Evolutionary conservation across 1,140 invertebrate species (phyloP), one percentile per base, ranked within the genome.

Genomic region (Solenopsis fugax): DNA sequence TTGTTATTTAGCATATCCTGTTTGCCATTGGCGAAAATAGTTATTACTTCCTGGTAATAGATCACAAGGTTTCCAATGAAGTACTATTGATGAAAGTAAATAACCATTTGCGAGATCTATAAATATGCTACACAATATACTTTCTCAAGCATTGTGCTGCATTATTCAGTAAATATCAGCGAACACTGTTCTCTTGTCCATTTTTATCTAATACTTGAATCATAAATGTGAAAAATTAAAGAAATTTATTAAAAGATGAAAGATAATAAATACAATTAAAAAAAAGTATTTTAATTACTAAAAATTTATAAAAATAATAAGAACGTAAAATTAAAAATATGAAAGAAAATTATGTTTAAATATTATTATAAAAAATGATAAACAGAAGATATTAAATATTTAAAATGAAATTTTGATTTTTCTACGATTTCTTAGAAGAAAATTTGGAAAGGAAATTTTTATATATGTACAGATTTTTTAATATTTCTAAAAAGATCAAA

Each of bases 31-130:
- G 29, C 69, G 18, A 72, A 72, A 72, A 72, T 54, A 16, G 6
- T 65, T 52, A 50, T 52, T 58, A 76, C 54, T 78, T 78, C 29
- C 76, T 41, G 18, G 45, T 60, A 60, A 24, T n/a, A 78, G 24
- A 78, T 50, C 48, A 34, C 64, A 45, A 50, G 29, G 18, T 10
- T 56, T 64, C n/a, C 24, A 65, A 50, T 48, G 56, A 13, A 21
- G 13, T 9, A 29, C 24, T 37, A 48, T 77, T 37, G n/a, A 34
- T 5, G n/a, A 50, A 65, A 24, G 45, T 78, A 21, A 21, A 62
- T 77, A 52, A 78, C 21, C 37, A 58, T 29, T 77, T 5, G 6
- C 7, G 50, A 77, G 24, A 50, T 64, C 37, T 24, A 50, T 62
- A n/a, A 58, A 24, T 58, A 75, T 58, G 24, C 45, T 41, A 41